Evolutionary conservation across 2,113 vertebrate genomes (phyloP).

Genomic region (Nothocercus julius): DNA sequence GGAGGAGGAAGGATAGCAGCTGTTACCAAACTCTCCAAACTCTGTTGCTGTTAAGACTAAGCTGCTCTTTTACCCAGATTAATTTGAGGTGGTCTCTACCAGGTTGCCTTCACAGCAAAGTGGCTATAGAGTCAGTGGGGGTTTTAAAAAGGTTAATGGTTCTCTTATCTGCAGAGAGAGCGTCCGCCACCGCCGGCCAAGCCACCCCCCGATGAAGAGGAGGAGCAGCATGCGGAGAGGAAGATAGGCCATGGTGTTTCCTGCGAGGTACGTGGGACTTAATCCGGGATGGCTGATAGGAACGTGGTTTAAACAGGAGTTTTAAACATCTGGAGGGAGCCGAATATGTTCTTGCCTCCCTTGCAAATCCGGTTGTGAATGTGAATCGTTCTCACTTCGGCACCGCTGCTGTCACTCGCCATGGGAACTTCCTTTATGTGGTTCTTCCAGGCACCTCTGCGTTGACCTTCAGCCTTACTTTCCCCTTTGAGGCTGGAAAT

Average conservation of each 20-base stretch:
- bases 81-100: neutral
- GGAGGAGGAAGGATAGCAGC: neutral
- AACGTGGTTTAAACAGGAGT: neutral
- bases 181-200: conserved; percentile 83
- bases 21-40: neutral
- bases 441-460: conserved; percentile 53
- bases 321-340: neutral
- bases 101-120: neutral
- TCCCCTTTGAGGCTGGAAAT: conserved; percentile 51
- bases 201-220: conserved; percentile 85
- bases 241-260: conserved; percentile 57
- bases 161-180: conserved; percentile 81
- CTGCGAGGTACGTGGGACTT: conserved; percentile 63
- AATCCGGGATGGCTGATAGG: neutral
- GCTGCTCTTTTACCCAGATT: neutral
- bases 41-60: neutral
- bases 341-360: neutral
- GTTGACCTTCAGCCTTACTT: conserved; percentile 46
- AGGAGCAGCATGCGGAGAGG: conserved; percentile 76
- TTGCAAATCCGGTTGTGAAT: neutral
- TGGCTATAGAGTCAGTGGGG: neutral
- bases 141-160: neutral
- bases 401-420: neutral
- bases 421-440: conserved; percentile 53
- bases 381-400: neutral